Percentiles rank a stretch among this genome's conserved stretches.
These are phyloP conservation scores for Pseudochaenichthys georgianus DNA, from an alignment of 2,797 vertebrate species.

Conservation along the genomic window DNA sequence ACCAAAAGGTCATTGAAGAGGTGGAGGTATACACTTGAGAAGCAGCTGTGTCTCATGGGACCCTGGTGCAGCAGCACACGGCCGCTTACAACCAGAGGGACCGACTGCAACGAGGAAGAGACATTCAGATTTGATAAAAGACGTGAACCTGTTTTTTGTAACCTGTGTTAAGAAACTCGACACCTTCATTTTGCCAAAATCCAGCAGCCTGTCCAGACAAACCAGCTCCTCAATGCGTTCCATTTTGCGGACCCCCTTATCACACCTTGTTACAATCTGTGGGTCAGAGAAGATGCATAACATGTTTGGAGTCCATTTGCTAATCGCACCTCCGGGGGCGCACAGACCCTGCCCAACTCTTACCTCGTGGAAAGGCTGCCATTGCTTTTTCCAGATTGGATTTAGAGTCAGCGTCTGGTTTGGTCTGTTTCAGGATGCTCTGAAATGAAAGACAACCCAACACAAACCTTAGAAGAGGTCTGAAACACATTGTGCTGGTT, in stretches of 20 bases:
- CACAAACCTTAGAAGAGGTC: neutral
- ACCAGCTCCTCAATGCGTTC: constrained; percentile 86
- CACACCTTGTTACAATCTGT: constrained; percentile 84
- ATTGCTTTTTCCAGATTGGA: constrained; percentile 74
- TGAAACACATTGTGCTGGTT: neutral
- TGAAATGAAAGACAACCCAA: constrained; percentile 47
- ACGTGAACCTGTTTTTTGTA: neutral
- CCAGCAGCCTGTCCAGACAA: constrained; percentile 80
- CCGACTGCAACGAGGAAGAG: constrained; percentile 42
- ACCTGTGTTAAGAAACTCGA: neutral
- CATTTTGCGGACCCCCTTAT: constrained; percentile 79
- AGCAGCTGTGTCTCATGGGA: constrained; percentile 67
- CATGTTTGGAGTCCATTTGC: too few species aligned
- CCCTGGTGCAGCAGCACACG: constrained; percentile 84
- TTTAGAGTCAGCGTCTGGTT: constrained; percentile 42
- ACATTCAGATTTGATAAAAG: neutral
- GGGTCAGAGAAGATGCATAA: neutral
- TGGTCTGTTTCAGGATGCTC: constrained; percentile 82
- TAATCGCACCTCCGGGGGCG: too few species aligned
- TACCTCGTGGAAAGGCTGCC: constrained; percentile 81
- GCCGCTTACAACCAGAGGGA: constrained; percentile 83
- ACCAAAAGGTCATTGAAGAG: constrained; percentile 88
- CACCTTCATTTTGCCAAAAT: constrained; percentile 86
- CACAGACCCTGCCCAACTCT: neutral
- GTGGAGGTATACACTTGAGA: constrained; percentile 80